Base-by-base conservation (phyloP, 2,888 invertebrate species). In the Aproaerema taeniolella region DNA sequence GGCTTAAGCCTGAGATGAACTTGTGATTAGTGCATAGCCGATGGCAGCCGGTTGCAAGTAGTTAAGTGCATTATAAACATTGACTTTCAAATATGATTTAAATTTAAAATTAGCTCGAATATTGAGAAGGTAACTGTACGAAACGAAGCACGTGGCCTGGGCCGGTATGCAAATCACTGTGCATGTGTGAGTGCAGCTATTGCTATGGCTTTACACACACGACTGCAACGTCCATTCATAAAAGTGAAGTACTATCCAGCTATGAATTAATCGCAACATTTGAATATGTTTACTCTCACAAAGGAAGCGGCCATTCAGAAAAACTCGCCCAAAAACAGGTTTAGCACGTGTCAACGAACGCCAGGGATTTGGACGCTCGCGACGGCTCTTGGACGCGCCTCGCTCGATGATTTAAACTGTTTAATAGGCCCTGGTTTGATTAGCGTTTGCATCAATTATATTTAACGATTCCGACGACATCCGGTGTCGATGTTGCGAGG, bases 221-320 rank as follows among this genome's bases (percentile, higher is more conserved):
- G 45, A 46, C 46, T 52, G 61, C 65, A 67, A 52, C 49, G 64
- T 68, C 82, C 85, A 86, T 86, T 86, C 85, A 86, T 86, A 85
- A 86, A 82, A 79, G 64, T 78, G 68, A 72, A 71, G 71, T 67
- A 80, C 80, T 79, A 83, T 77, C 79, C 71, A 80, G 75, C 83
- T 69, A 83, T 85, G 86, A 85, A 86, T 86, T 86, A 85, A 86
- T 86, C 82, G 86, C 86, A 82, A 85, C 83, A 81, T 86, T 85
- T 81, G 81, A 86, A 85, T 85, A 82, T 80, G 81, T 83, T 82
- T 80, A 82, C 80, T 73, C 80, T 78, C 57, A 82, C 82, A 81
- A 81, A 83, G 80, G 85, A 83, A 83, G 80, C 81, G 75, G 71
- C 81, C 85, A 83, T 85, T 85, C 68, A 83, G 75, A 79, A 83